Evolutionary conservation across 2,888 invertebrate species (phyloP).

Genomic region (Rhagonycha lutea): DNA sequence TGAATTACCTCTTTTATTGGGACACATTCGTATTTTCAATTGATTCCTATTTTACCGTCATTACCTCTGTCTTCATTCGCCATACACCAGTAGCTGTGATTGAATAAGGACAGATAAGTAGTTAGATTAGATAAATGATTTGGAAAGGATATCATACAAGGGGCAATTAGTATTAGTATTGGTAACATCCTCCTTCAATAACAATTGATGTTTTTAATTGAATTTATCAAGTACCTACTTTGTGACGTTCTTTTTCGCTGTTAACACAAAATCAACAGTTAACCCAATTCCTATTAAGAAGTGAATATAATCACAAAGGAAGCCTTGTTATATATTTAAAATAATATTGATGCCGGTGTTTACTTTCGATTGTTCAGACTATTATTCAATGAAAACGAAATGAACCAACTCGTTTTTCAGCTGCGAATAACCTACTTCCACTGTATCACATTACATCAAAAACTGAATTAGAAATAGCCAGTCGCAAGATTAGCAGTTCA

Average conservation of each 20-base stretch:
- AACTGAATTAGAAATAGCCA: not conserved
- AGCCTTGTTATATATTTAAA: conserved; percentile 12
- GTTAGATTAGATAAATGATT: conserved; percentile 24
- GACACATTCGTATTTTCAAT: conserved; percentile 35
- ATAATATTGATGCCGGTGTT: conserved; percentile 9
- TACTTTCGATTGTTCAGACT: conserved; percentile 15
- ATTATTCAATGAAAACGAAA: conserved; percentile 14
- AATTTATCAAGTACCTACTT: conserved; percentile 5
- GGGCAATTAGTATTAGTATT: conserved; percentile 40
- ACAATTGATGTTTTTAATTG: conserved; percentile 38
- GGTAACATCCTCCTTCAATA: conserved; percentile 44
- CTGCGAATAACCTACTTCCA: conserved; percentile 8
- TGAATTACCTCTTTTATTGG: conserved; percentile 44
- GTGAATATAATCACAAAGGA: conserved; percentile 11
- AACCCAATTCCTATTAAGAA: not conserved
- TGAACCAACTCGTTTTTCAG: conserved; percentile 15
- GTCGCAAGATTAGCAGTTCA: not conserved
- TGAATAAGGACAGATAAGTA: conserved; percentile 16
- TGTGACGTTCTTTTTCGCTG: not conserved
- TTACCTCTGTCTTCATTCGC: conserved; percentile 30
- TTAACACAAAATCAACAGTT: not conserved
- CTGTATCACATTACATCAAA: conserved; percentile 10
- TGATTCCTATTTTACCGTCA: conserved; percentile 33
- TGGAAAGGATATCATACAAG: conserved; percentile 34
- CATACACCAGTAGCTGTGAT: not conserved